Percentiles rank a stretch among this genome's conserved stretches.
phyloP scores from a whole-genome alignment of 2,888 invertebrate species.

The Cremastobaeus sp. region DNA sequence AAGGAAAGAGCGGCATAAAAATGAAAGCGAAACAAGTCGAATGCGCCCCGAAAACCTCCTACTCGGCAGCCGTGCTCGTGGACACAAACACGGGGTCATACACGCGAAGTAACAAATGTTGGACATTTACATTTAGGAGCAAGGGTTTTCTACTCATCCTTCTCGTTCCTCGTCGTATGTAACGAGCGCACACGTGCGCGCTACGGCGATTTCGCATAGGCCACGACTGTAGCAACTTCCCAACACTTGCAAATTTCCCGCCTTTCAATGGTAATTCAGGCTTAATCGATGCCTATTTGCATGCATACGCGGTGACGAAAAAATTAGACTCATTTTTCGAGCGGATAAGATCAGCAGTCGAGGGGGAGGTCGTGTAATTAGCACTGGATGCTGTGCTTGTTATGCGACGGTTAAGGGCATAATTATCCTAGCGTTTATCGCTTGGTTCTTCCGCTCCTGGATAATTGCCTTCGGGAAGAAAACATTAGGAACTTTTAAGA shows the following conservation, averaged over 20 bases:
- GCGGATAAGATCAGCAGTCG: neutral
- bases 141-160: constrained; percentile 58
- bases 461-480: constrained; percentile 57
- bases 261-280: constrained; percentile 69
- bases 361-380: constrained; percentile 28
- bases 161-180: constrained; percentile 40
- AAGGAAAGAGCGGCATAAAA: constrained; percentile 65
- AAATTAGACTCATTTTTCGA: constrained; percentile 38
- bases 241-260: constrained; percentile 70
- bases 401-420: constrained; percentile 40
- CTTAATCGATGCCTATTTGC: constrained; percentile 66
- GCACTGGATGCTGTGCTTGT: constrained; percentile 43
- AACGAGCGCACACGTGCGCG: constrained; percentile 63
- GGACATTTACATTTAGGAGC: constrained; percentile 76
- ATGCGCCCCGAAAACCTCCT: constrained; percentile 53
- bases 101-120: constrained; percentile 75
- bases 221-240: constrained; percentile 58
- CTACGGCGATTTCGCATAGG: constrained; percentile 56
- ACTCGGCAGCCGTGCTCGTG: constrained; percentile 50
- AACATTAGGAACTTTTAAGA: constrained; percentile 52
- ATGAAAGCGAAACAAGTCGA: constrained; percentile 61
- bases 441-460: constrained; percentile 28
- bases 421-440: constrained; percentile 51
- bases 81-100: constrained; percentile 74
- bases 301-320: constrained; percentile 63